Evolutionary conservation across 2,888 invertebrate genomes (phyloP), one percentile per base, ranked within the genome.

Genomic region (Ochropacha duplaris): DNA sequence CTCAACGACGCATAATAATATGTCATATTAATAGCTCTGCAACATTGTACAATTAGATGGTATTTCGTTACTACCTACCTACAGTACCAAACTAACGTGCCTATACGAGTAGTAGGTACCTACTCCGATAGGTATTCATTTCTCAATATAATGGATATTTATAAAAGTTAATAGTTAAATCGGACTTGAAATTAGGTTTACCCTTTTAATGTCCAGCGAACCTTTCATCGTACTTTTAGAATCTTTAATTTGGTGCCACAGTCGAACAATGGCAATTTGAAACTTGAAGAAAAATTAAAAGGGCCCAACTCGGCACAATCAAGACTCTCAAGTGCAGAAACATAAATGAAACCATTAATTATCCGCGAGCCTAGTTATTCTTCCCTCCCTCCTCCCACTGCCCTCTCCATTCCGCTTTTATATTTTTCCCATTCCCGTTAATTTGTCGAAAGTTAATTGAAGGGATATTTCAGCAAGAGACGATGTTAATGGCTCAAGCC

Each of bases 321-420:
- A 86, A 79, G 86, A 79, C 87, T 83, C 83, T 92, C 90, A 90
- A 90, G 87, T 90, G 90, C 91, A 90, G 90, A 88, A 91, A 90
- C 89, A 90, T 90, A 91, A 92, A 92, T 91, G 90, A 89, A 90
- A 89, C 88, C 90, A 91, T 92, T 91, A 92, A 91, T 92, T 92
- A 92, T 90, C 88, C 90, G 82, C 79, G 87, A 86, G 84, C 85
- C 83, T 83, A 84, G 87, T 90, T 89, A 88, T 89, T 90, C 84
- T 85, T 83, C 81, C 81, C 78, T 75, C 75, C 79, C 78, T 74
- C 67, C 68, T 68, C 72, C 67, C 68, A 59, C 62, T 55, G 73
- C 72, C 64, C 66, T 67, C 66, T 70, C 75, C 70, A 67, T 70
- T 67, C 62, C 67, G 74, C 81, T 77, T 83, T 86, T 85, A 83